phyloP scores from a whole-genome alignment of 2,888 invertebrate genomes.

The Pseudococcus jackbeardsleyi region DNA sequence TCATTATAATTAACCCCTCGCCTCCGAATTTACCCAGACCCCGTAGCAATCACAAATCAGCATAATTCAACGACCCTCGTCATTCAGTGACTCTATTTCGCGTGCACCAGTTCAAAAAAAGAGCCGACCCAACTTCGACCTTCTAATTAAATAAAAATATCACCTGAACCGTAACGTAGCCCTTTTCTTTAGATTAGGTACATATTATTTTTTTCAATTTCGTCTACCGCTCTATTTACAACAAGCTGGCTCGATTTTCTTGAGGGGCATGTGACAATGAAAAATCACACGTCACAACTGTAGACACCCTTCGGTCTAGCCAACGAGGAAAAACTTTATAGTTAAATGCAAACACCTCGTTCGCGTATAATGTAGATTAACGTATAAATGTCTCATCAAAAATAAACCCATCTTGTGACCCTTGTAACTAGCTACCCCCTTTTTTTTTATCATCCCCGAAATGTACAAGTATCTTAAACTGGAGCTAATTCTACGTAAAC shows the following conservation, averaged over 20 bases:
- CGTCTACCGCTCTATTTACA: too few species aligned
- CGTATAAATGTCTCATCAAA: slow-evolving; percentile 32
- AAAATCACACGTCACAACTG: slow-evolving; percentile 10
- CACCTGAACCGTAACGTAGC: not conserved
- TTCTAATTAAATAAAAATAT: slow-evolving; percentile 17
- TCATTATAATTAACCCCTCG: slow-evolving; percentile 23
- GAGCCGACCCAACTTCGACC: not conserved
- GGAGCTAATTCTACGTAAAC: too few species aligned
- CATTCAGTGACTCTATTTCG: not conserved
- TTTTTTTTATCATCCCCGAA: not conserved
- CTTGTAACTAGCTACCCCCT: not conserved
- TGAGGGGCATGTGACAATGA: not conserved
- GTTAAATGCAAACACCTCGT: slow-evolving; percentile 3
- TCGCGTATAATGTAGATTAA: slow-evolving; percentile 1
- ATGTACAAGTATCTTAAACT: not conserved
- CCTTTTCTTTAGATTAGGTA: not conserved
- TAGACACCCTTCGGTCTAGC: not conserved
- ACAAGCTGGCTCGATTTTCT: not conserved
- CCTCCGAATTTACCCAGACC: not conserved
- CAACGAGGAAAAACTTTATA: not conserved
- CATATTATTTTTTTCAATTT: not conserved
- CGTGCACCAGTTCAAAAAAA: not conserved
- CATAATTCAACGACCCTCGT: not conserved
- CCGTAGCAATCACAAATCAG: not conserved
- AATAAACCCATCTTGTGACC: slow-evolving; percentile 8